Conservation (phyloP, 2,888 invertebrate species). For the Piscicola geometra region DNA sequence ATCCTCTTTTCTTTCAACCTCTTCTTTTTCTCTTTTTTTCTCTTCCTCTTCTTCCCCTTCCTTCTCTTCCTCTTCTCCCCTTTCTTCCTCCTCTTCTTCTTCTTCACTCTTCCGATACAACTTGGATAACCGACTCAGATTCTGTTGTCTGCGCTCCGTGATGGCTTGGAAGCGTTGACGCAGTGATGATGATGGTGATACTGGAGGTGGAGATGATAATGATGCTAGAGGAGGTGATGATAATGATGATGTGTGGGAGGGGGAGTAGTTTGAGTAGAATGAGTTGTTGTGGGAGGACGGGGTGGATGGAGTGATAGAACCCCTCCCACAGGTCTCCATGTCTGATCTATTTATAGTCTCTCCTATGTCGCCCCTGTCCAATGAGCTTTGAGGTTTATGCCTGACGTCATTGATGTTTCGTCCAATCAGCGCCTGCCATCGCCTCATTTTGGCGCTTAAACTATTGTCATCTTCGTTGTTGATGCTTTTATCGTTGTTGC, state of each 20-base stretch:
- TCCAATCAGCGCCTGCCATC: background rate
- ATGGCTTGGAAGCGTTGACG: background rate
- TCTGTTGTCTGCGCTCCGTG: background rate
- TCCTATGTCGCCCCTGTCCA: background rate
- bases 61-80: too few species aligned
- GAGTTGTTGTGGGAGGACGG: background rate
- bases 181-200: background rate
- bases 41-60: too few species aligned
- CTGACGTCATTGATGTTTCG: background rate
- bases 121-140: background rate
- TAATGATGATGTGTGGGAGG: background rate
- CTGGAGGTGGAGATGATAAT: background rate
- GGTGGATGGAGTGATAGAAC: too few species aligned
- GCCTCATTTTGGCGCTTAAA: background rate
- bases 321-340: too few species aligned
- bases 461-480: background rate
- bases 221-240: background rate
- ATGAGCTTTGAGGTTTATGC: background rate
- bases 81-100: too few species aligned
- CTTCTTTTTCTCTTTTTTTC: too few species aligned
- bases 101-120: background rate
- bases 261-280: background rate
- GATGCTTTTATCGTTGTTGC: too few species aligned
- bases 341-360: background rate
- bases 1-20: too few species aligned